Base-by-base conservation (phyloP, 2,888 invertebrate genomes). In the Apodemia mormo region DNA sequence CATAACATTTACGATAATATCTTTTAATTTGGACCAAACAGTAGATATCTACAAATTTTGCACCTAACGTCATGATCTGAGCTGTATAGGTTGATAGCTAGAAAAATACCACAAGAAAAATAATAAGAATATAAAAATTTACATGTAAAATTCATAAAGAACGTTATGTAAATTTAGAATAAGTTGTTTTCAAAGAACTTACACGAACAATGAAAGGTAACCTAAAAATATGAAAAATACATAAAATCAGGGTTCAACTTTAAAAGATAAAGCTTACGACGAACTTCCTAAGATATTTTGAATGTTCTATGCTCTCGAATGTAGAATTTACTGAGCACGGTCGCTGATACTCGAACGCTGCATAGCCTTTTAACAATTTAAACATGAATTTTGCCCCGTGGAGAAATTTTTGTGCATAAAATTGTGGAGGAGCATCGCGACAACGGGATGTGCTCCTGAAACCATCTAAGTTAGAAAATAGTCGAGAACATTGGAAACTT, bases 321-420 rank as follows among this genome's bases (percentile, higher is more conserved):
- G 73, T 65, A 71, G 73, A 75, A 72, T 74, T 75, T 75, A 69
- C 74, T 72, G 69, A 69, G 73, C 73, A 70, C 70, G 72, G 70
- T 70, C 67, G 71, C 75, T 75, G 76, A 79, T 80, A 79, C 76
- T 71, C 73, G 74, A 77, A 76, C 77, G 75, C 67, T 71, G 75
- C 74, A 73, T 72, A 72, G 75, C 76, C 83, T 84, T 83, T 88
- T 85, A 87, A 87, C 86, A 86, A 90, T 90, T 89, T 85, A 85
- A 86, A 87, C 86, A 86, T 79, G 84, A 82, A 85, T 83, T 73
- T 80, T 56, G 69, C 69, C 56, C 69, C 74, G 73, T 74, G 78
- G 77, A 80, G 82, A 85, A 85, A 88, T 89, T 88, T 89, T 89
- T 85, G 84, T 82, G 85, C 86, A 85, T 86, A 84, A 87, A 87